These are phyloP conservation scores for Eurosta solidaginis DNA, from an alignment of 1,140 invertebrate species.

Conservation along the genomic window DNA sequence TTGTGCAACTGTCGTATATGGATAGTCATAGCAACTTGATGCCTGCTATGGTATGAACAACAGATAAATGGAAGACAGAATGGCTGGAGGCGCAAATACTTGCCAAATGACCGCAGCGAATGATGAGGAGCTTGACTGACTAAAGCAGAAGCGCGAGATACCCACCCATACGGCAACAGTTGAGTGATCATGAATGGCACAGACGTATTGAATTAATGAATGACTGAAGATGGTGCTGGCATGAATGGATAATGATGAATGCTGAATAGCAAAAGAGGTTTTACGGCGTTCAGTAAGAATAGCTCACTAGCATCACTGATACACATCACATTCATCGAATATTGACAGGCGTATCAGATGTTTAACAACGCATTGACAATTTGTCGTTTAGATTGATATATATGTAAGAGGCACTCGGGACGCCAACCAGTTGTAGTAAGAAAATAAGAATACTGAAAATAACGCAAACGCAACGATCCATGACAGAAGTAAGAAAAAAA, in stretches of 20 bases:
- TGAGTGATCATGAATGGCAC: background rate
- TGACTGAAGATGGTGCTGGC: constrained; percentile 14
- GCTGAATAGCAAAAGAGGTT: background rate
- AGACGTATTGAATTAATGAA: constrained; percentile 1
- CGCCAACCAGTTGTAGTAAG: no score
- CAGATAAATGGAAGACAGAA: background rate
- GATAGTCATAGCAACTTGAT: background rate
- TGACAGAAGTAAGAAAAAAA: no score
- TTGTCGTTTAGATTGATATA: background rate
- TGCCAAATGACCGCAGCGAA: background rate
- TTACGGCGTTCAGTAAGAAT: no score
- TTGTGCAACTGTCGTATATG: constrained; percentile 3
- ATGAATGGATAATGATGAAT: background rate
- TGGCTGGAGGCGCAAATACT: background rate
- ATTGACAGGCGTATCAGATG: background rate
- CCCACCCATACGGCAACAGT: background rate
- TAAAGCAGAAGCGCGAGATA: background rate
- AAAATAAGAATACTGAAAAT: no score
- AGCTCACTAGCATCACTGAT: no score
- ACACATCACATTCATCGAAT: no score
- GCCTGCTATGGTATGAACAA: no score
- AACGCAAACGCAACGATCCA: no score
- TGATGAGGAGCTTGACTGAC: background rate
- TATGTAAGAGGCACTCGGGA: background rate
- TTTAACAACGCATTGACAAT: background rate